Percentiles rank a stretch among this genome's conserved stretches.
phyloP scores from a whole-genome alignment of 92 coral and sea anemone species.

The Siderastrea radians region DNA sequence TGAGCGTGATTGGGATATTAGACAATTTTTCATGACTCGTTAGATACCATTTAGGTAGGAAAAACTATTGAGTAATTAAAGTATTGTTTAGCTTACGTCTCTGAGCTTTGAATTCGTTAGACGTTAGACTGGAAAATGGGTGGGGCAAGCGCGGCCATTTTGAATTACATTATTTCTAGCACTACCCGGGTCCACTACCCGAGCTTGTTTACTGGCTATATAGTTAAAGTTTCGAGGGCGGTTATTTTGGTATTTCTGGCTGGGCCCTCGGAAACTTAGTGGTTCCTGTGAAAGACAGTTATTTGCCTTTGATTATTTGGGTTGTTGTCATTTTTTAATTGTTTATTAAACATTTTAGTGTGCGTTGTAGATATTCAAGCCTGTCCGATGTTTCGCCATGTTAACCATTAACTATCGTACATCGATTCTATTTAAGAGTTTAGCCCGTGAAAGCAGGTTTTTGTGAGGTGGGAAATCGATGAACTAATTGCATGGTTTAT shows the following conservation, averaged over 20 bases:
- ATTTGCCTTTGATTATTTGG: neutral
- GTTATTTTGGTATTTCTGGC: neutral
- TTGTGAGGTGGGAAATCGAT: no score
- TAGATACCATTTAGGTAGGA: neutral
- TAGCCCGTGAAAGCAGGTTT: no score
- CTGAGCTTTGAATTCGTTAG: no score
- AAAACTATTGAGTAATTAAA: neutral
- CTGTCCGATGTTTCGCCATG: neutral
- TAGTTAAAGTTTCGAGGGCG: neutral
- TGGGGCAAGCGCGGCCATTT: neutral
- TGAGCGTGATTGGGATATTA: neutral
- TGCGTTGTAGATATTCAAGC: neutral
- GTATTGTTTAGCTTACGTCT: neutral
- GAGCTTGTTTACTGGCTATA: neutral
- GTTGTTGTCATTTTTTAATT: neutral
- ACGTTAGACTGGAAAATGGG: neutral
- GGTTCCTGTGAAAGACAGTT: neutral
- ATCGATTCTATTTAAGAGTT: no score
- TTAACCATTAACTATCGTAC: no score
- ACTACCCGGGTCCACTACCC: neutral
- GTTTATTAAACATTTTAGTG: neutral
- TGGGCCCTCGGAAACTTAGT: slow-evolving; percentile 18
- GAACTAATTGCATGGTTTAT: no score
- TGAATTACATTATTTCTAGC: neutral
- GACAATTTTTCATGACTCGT: neutral